Conservation (phyloP, 2,797 vertebrate species). For the Macropus fuliginosus region DNA sequence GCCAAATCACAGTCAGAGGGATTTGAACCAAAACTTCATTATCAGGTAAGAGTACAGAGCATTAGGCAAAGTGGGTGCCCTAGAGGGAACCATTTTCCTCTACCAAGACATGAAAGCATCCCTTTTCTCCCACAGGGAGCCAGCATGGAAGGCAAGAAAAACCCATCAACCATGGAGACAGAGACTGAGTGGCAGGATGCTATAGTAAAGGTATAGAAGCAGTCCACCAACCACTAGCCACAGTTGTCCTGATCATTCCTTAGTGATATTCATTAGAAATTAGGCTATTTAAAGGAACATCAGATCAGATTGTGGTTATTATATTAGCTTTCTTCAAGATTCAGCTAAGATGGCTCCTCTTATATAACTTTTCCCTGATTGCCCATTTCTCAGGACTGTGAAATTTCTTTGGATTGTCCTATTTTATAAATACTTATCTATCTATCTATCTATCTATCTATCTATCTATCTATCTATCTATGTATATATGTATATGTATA, state of each 20-base stretch:
- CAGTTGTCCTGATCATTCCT: not conserved
- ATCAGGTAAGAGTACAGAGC: not conserved
- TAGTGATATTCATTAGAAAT: not conserved
- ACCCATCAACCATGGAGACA: not conserved
- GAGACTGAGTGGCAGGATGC: not conserved
- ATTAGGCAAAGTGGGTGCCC: not conserved
- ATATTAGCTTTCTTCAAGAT: not conserved
- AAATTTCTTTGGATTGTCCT: not conserved
- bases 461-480: too few species aligned
- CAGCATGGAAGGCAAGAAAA: not conserved
- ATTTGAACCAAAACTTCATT: not conserved
- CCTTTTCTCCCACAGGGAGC: not conserved
- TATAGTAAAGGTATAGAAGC: not conserved
- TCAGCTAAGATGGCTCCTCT: not conserved
- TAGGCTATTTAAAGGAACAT: not conserved
- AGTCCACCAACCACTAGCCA: not conserved
- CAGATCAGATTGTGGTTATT: not conserved
- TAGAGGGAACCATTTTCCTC: not conserved
- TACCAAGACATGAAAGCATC: not conserved
- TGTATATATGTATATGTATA: not conserved
- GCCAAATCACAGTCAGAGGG: not conserved
- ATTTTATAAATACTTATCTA: not conserved
- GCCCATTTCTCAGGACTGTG: not conserved
- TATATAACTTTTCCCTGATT: not conserved
- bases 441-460: too few species aligned